phyloP scores from a whole-genome alignment of 2,888 invertebrate genomes.

The Drosophila bunnanda region DNA sequence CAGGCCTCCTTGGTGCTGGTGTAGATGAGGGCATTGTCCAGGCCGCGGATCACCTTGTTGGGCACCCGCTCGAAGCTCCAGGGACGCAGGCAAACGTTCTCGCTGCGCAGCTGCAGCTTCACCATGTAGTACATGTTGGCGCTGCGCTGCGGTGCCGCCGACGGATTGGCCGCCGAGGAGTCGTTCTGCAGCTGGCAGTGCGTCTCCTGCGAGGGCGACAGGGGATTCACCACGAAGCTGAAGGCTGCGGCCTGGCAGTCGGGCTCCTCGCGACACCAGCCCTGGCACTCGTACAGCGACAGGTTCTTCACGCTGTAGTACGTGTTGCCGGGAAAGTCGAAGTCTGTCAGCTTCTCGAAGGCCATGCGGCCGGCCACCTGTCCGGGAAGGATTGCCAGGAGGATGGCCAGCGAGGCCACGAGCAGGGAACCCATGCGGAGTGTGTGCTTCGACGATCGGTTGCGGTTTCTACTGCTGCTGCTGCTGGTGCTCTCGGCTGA shows the following conservation, averaged over 20 bases:
- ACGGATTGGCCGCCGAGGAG: conserved; percentile 95
- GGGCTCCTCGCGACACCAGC: conserved; percentile 96
- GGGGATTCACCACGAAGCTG: conserved; percentile 96
- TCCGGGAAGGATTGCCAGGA: conserved; percentile 55
- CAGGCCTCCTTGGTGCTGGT: conserved; percentile 97
- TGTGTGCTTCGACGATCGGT: conserved; percentile 15
- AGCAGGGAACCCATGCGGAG: conserved; percentile 33
- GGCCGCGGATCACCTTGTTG: conserved; percentile 94
- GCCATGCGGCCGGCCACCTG: conserved; percentile 89
- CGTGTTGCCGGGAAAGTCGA: conserved; percentile 95
- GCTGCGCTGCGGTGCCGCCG: conserved; percentile 92
- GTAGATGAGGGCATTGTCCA: conserved; percentile 96
- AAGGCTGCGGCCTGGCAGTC: conserved; percentile 97
- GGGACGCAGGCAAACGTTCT: conserved; percentile 95
- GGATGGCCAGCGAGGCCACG: conserved; percentile 33
- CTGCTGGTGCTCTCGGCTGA: conserved; percentile 22
- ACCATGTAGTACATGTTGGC: conserved; percentile 98
- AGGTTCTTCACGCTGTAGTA: conserved; percentile 97
- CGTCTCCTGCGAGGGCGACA: conserved; percentile 96
- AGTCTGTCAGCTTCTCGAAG: conserved; percentile 96
- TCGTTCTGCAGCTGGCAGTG: conserved; percentile 96
- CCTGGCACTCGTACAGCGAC: conserved; percentile 96
- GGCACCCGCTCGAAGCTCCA: conserved; percentile 98
- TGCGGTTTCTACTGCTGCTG: conserved; percentile 22
- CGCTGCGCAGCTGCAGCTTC: conserved; percentile 93